Evolutionary conservation across 2,113 vertebrate genomes (phyloP), one percentile per base, ranked within the genome.

Genomic region (Saguinus imperator): DNA sequence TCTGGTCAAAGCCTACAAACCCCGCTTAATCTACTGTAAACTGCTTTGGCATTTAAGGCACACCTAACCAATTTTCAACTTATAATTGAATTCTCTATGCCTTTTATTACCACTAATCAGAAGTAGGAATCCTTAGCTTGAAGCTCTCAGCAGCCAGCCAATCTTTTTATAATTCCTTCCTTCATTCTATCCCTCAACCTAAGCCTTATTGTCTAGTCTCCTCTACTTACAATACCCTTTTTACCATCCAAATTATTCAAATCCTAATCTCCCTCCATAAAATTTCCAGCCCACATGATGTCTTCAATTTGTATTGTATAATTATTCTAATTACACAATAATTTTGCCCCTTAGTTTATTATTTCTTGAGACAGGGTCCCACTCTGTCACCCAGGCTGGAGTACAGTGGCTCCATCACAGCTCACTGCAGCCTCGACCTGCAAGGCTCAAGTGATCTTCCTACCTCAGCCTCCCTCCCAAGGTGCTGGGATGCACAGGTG

Each of bases 1-100:
- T 79, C 37, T 84, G 25, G 64, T 75, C n/a, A 88, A 91, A 96
- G 87, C 18, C 29, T 93, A 64, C n/a, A 88, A 93, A 45, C 17
- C 48, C 40, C 16, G 11, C 55, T 79, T 37, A 58, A 35, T n/a
- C 35, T 58, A 14, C 35, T 85, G 6, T 40, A 50, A 88, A 66
- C 50, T 48, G 25, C 43, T 83, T 20, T 45, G n/a, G 12, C 35
- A 93, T 57, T 17, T 64, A 57, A 50, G 52, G 50, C 18, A 79
- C 3, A 64, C 25, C 18, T 84, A 11, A 80, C 43, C n/a, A 64
- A 85, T 81, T 83, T 95, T 88, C 17, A 92, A 92, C 52, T 52
- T 16, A 52, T 52, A 52, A 17, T 52, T 52, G 52, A 52, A 52
- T 52, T 52, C 52, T 52, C 16, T 52, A 17, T 52, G 52, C 52